Conservation (phyloP, 2,113 vertebrate species). For the Archilochus colubris region DNA sequence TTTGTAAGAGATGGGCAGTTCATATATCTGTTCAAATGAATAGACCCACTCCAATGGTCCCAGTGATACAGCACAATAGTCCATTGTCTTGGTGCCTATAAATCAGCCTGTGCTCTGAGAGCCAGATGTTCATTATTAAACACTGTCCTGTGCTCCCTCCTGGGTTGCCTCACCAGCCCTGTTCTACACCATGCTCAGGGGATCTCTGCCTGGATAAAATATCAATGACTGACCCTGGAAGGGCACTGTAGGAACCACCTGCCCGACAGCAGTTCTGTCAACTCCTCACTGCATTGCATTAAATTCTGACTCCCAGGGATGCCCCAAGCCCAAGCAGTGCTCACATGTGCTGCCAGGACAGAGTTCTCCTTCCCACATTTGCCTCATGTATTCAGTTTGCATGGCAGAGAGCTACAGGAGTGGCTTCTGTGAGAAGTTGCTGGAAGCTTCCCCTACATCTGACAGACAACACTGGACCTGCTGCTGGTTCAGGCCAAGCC, state of each 20-base stretch:
- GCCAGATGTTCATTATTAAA: constrained; percentile 46
- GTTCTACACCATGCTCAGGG: not conserved
- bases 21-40: constrained; percentile 35
- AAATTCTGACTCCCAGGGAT: not conserved
- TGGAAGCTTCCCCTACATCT: too few species aligned
- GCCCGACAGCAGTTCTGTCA: not conserved
- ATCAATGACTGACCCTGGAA: not conserved
- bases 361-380: not conserved
- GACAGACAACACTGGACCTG: too few species aligned
- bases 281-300: not conserved
- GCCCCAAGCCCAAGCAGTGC: not conserved
- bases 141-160: not conserved
- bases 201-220: not conserved
- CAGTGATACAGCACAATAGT: constrained; percentile 43
- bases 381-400: too few species aligned
- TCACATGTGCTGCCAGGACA: not conserved
- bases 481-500: too few species aligned
- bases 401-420: too few species aligned
- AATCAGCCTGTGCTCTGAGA: constrained; percentile 23
- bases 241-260: not conserved
- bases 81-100: not conserved
- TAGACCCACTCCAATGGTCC: not conserved
- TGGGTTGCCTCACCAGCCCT: not conserved
- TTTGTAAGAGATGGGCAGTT: constrained; percentile 18
- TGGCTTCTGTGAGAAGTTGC: too few species aligned